A percentile compares a stretch with the other conserved stretches of the same genome.
Conservation (phyloP, 2,797 vertebrate species). For the Tamandua tetradactyla region DNA sequence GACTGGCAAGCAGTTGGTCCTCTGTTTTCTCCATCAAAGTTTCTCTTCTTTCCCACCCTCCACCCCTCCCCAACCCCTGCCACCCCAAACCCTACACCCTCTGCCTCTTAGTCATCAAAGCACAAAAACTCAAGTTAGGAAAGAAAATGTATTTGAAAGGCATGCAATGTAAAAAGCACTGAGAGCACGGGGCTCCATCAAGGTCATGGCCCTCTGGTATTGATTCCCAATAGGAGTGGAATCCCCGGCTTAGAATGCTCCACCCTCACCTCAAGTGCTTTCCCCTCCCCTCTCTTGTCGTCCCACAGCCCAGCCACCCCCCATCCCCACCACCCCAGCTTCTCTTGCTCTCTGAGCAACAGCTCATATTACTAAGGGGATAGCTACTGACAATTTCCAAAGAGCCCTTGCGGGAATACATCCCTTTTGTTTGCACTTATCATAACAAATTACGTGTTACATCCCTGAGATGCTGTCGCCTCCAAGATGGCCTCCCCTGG, state of each 20-base stretch:
- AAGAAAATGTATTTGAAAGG: not conserved
- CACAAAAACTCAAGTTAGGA: not conserved
- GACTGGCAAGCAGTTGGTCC: not conserved
- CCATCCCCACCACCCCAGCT: not conserved
- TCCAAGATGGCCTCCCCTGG: not conserved
- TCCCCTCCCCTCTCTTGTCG: not conserved
- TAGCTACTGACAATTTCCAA: constrained; percentile 42
- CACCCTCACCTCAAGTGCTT: not conserved
- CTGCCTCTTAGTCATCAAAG: not conserved
- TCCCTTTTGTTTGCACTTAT: constrained; percentile 69
- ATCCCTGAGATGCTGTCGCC: constrained; percentile 56
- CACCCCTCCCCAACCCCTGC: no score
- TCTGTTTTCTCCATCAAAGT: not conserved
- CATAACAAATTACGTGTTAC: constrained; percentile 67
- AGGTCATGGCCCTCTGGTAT: not conserved
- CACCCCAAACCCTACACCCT: accelerated
- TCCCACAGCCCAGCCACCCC: no score
- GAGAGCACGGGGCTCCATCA: accelerated
- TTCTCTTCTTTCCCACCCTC: not conserved
- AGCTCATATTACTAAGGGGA: not conserved
- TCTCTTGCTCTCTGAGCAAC: not conserved
- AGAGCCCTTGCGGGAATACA: constrained; percentile 51
- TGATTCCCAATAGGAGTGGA: not conserved
- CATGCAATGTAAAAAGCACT: not conserved
- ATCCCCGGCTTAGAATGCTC: not conserved